Base-by-base conservation (phyloP, 2,888 invertebrate genomes). In the Petrolisthes cinctipes region DNA sequence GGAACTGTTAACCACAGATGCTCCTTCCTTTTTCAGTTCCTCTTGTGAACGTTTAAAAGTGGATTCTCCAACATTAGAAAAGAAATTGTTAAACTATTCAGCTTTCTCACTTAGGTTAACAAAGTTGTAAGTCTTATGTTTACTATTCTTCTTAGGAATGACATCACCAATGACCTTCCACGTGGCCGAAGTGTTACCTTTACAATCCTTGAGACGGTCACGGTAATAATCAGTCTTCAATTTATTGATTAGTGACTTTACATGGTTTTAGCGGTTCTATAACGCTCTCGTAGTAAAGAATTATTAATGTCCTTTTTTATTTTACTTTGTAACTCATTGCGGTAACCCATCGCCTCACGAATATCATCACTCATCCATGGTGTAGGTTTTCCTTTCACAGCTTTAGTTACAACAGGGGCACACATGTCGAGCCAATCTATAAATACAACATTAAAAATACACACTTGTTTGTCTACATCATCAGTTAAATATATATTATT, bases 401-500 rank as follows among this genome's bases (percentile, higher is more conserved):
- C 75, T 75, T 75, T 75, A 75, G 75, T 75, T 17, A 23, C 23
- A 4, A 20, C 5, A 11, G 23, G 75, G 37, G 23, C 75, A 75
- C 75, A 75, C 23, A 75, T 75, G 20, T 75, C 75, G 51, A 73
- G 9, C n/a, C 73, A 73, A 23, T 75, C 4, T 37, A 51, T 75
- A 75, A 75, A 75, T 51, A 75, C 37, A 20, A 51, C 37, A 75
- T 75, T 75, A 37, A 75, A 75, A 75, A 75, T 75, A 51, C 75
- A 75, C 75, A 73, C 73, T 73, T 73, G 75, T 51, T 75, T 75
- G 51, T 75, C 37, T 14, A 75, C 37, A 37, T 75, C 75, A 7
- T 75, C 75, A 4, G 75, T 75, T 75, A 75, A 51, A 75, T 51
- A 75, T 51, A 20, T 73, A 9, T 51, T 37, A 51, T 75, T 6